Base-by-base conservation (phyloP, 1,140 invertebrate genomes). In the Solenopsis fugax region DNA sequence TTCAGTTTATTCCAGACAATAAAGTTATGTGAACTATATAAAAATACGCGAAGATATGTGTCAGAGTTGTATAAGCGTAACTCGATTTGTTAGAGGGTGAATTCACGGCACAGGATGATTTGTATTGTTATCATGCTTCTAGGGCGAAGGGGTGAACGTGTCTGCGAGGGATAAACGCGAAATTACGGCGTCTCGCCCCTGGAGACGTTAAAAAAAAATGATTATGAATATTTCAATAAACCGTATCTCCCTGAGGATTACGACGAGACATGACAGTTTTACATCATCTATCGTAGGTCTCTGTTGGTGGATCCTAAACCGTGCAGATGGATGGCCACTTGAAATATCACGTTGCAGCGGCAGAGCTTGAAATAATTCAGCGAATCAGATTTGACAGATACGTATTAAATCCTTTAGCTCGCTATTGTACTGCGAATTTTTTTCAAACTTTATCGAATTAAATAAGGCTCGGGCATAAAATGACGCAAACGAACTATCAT, bases 201-300 rank as follows among this genome's bases (percentile, higher is more conserved):
- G 72, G 56, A 48, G 85, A 76, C 60, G 21, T 50, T 62, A 60
- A 72, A 75, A 86, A 75, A 86, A 76, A 80, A 71, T 67, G 24
- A 89, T 86, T 86, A 89, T 89, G 82, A 89, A 89, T 89, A 89
- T 89, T 89, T 89, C 88, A 89, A 89, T 89, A 89, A 89, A 89
- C 24, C 64, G n/a, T 50, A 29, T 21, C 65, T 45, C 72, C 2
- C 16, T 18, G 24, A 60, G 56, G 58, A 89, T 89, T 89, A 89
- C 13, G 50, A 37, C 12, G 7, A 41, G 24, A 58, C 50, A 76
- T 88, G 69, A 89, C 65, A 76, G 54, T 67, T 86, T 73, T 50
- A 75, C 41, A 84, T 73, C 80, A 84, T 84, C 69, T 75, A 48
- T 71, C 16, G 52, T 54, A 29, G 41, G n/a, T 34, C 41, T 29